phyloP scores from a whole-genome alignment of 2,797 vertebrate species.

The Allobates femoralis region DNA sequence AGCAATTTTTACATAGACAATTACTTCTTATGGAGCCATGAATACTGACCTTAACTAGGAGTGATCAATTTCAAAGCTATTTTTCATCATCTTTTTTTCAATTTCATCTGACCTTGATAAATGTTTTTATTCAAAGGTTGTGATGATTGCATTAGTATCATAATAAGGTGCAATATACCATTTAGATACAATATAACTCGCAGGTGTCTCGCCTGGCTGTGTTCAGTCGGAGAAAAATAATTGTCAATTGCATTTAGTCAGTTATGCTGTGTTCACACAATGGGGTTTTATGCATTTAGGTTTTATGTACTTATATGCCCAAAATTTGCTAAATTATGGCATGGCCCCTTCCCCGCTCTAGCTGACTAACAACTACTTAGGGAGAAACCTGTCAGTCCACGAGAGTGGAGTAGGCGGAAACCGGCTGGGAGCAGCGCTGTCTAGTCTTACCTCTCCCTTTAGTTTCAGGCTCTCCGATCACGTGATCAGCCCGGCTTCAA shows the following conservation, averaged over 20 bases:
- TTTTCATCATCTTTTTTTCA: background rate
- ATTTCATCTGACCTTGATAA: background rate
- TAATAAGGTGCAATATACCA: background rate
- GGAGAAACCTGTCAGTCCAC: too few species aligned
- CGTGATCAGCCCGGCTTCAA: too few species aligned
- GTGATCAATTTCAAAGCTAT: background rate
- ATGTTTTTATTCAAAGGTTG: background rate
- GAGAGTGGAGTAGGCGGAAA: too few species aligned
- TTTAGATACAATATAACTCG: background rate
- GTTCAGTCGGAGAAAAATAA: background rate
- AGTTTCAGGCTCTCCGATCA: too few species aligned
- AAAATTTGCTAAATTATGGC: too few species aligned
- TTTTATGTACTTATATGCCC: too few species aligned
- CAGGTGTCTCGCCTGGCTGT: background rate
- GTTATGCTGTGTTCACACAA: background rate
- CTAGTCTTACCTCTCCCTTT: too few species aligned
- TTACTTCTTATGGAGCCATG: background rate
- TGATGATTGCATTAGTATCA: background rate
- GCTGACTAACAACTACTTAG: too few species aligned
- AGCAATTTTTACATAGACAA: background rate
- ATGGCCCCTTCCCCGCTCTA: too few species aligned
- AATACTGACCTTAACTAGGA: background rate
- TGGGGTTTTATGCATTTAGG: background rate
- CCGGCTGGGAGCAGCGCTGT: too few species aligned
- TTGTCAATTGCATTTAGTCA: background rate